Conservation (phyloP, 2,797 vertebrate genomes). For the Trachurus trachurus region DNA sequence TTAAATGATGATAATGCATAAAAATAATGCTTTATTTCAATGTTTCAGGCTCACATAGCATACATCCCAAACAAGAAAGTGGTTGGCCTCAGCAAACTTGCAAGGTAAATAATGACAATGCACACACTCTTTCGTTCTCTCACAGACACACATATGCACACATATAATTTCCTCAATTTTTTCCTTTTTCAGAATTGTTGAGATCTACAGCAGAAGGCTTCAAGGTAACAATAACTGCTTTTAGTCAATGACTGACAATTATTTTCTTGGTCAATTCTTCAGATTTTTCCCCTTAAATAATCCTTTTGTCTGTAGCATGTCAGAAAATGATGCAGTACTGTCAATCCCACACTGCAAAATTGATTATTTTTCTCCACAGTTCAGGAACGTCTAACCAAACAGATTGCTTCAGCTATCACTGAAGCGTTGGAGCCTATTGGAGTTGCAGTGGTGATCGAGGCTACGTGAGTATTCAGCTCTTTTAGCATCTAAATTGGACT, state of each 20-base stretch:
- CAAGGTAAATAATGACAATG: constrained; percentile 69
- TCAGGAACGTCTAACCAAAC: constrained; percentile 86
- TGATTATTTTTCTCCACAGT: constrained; percentile 68
- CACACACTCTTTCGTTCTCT: not conserved
- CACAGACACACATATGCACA: not conserved
- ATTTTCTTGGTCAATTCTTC: no score
- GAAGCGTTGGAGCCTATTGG: constrained; percentile 84
- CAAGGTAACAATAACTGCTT: constrained; percentile 78
- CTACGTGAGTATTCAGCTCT: constrained; percentile 75
- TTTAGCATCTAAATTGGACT: no score
- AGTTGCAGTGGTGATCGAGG: constrained; percentile 84
- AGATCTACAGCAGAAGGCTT: constrained; percentile 87
- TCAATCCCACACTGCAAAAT: no score
- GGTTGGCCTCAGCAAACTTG: constrained; percentile 82
- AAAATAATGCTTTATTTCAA: not conserved
- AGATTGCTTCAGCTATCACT: constrained; percentile 83
- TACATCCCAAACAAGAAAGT: constrained; percentile 86
- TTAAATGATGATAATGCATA: not conserved
- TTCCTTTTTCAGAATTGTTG: constrained; percentile 81
- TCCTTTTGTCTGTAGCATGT: no score
- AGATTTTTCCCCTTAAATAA: no score
- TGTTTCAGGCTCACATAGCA: constrained; percentile 81
- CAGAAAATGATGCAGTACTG: no score
- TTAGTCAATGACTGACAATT: no score
- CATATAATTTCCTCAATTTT: not conserved